phyloP scores from a whole-genome alignment of 2,888 invertebrate genomes.

The Pantelozetes paolii region DNA sequence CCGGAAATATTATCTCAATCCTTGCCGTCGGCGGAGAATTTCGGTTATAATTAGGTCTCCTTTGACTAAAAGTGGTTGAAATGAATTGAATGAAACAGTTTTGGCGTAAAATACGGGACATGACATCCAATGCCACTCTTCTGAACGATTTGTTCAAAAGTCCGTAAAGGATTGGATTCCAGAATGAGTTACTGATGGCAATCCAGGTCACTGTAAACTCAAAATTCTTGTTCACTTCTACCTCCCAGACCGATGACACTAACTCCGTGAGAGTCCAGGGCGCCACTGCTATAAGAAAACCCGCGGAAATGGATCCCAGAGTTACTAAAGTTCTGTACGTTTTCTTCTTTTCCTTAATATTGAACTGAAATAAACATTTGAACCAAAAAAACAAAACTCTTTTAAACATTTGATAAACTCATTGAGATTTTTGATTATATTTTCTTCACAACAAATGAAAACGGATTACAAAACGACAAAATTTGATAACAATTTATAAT shows the following conservation, averaged over 20 bases:
- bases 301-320: constrained; percentile 85
- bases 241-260: constrained; percentile 80
- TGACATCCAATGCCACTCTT: not conserved
- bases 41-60: not conserved
- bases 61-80: not conserved
- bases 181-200: constrained; percentile 79
- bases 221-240: constrained; percentile 72
- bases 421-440: too few species aligned
- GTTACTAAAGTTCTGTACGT: constrained; percentile 63
- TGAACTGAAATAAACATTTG: not conserved
- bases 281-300: constrained; percentile 84
- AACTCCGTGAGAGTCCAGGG: constrained; percentile 88
- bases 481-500: too few species aligned
- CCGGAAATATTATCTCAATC: constrained; percentile 1
- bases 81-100: not conserved
- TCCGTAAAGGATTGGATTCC: constrained; percentile 87
- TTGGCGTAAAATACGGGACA: not conserved
- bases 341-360: constrained; percentile 41
- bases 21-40: not conserved
- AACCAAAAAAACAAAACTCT: too few species aligned
- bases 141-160: constrained; percentile 78
- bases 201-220: constrained; percentile 82
- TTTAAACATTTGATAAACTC: too few species aligned
- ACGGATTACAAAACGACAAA: too few species aligned
- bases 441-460: too few species aligned